phyloP scores from a whole-genome alignment of 1,140 invertebrate genomes.

The Ceratitis capitata region DNA sequence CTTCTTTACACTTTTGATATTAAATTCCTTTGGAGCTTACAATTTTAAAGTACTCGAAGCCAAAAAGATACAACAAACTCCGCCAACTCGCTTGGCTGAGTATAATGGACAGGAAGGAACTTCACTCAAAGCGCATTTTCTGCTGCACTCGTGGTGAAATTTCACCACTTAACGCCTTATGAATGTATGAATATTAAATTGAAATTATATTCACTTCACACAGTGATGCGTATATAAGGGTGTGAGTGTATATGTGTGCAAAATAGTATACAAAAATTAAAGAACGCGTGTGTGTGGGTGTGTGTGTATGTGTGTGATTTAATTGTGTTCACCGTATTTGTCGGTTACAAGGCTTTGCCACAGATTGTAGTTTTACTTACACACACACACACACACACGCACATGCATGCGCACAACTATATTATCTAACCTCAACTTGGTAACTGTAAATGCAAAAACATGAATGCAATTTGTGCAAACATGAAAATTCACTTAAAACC shows the following conservation, averaged over 20 bases:
- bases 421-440: constrained; percentile 38
- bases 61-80: too few relatives aligned
- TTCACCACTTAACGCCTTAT: neutral
- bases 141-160: neutral
- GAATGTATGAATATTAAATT: neutral
- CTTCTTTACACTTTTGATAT: too few relatives aligned
- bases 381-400: neutral
- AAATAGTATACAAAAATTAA: too few relatives aligned
- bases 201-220: neutral
- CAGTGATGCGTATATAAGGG: neutral
- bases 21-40: too few relatives aligned
- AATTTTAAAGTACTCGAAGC: too few relatives aligned
- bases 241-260: neutral
- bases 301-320: neutral
- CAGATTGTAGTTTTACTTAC: neutral
- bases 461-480: constrained; percentile 39
- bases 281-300: neutral
- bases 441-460: constrained; percentile 38
- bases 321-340: constrained; percentile 23
- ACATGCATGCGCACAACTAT: neutral
- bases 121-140: neutral
- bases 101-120: neutral
- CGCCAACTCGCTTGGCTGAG: neutral
- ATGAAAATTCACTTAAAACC: constrained; percentile 41
- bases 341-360: constrained; percentile 17